Evolutionary conservation across 2,888 invertebrate species (phyloP), one percentile per base, ranked within the genome.

Genomic region (Diaphora mendica): DNA sequence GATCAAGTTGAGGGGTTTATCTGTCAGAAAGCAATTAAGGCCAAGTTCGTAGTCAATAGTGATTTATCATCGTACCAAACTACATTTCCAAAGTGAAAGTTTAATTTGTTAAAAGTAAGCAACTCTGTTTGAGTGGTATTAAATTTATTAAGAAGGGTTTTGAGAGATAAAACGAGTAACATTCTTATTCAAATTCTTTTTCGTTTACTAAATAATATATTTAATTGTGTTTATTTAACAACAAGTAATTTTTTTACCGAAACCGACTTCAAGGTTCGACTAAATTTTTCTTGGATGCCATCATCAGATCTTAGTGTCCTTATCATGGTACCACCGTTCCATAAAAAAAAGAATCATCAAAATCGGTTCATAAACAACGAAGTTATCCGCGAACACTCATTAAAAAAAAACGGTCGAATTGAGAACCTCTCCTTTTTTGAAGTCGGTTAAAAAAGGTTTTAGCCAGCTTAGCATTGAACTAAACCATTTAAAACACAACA

Each of bases 41-140:
- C 67, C 39, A 75, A 75, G 72, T 75, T 71, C 11, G 59, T 48
- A 70, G 75, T 70, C 70, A 70, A 75, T 72, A 70, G 62, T 72
- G 67, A 72, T 69, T 72, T 70, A 72, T 72, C 72, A 70, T 75
- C 72, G 70, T 68, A 70, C 51, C 70, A 68, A 69, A 72, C 70
- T 70, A 68, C 64, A 48, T 59, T 64, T 42, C 17, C 44, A 69
- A 69, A 17, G n/a, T 33, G 26, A 70, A 73, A 70, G 30, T 67
- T 67, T 30, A 48, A 59, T 51, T 48, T 55, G 66, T 62, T 70
- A 70, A 35, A 23, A 62, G 59, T 17, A 26, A 26, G 5, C 26
- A 30, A 30, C 30, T 59, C 23, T 55, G 55, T n/a, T n/a, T 55
- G 11, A n/a, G n/a, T n/a, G 55, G 13, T n/a, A n/a, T n/a, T 55